Base-by-base conservation (phyloP, 2,888 invertebrate genomes). In the Dicycla oo region DNA sequence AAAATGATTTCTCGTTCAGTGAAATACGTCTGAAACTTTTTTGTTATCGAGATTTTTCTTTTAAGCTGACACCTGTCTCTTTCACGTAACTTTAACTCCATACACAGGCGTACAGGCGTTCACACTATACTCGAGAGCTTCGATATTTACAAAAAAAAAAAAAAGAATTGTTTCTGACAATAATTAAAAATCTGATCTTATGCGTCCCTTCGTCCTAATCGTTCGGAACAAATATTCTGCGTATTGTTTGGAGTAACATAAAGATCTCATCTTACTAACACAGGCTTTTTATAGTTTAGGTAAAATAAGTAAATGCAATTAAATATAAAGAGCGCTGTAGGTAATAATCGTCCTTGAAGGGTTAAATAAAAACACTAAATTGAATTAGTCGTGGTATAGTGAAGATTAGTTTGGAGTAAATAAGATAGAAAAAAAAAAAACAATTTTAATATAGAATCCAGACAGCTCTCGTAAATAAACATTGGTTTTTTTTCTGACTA, bases 381-480 rank as follows among this genome's bases (percentile, higher is more conserved):
- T 34, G 18, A 64, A 60, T 71, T 30, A 54, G 64, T 73, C 70
- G 18, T 60, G 57, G 20, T 38, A 38, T 38, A 38, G 38, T 34
- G 34, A 34, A 34, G 4, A 34, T 34, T 34, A 3, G 3, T 34
- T 34, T 2, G 34, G 34, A 34, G 5, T 38, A 38, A 38, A 38
- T 38, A 38, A 8, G 38, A 38, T 38, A 5, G 6, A 38, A 38
- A 38, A 38, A 38, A 38, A 34, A 34, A 34, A 5, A n/a, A n/a
- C 30, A 30, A 30, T 30, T 30, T 30, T 30, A 30, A 38, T 6
- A 34, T 4, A 34, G 34, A 34, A 34, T 34, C 4, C 2, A 34
- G 6, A 34, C 34, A 34, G 6, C 34, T 34, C 34, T 34, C 34
- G 34, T 34, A 38, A 38, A 38, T 38, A 38, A 38, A 38, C 8